Percentiles rank a stretch among this genome's conserved stretches.
phyloP scores from a whole-genome alignment of 2,113 vertebrate species.

The Otis tarda region DNA sequence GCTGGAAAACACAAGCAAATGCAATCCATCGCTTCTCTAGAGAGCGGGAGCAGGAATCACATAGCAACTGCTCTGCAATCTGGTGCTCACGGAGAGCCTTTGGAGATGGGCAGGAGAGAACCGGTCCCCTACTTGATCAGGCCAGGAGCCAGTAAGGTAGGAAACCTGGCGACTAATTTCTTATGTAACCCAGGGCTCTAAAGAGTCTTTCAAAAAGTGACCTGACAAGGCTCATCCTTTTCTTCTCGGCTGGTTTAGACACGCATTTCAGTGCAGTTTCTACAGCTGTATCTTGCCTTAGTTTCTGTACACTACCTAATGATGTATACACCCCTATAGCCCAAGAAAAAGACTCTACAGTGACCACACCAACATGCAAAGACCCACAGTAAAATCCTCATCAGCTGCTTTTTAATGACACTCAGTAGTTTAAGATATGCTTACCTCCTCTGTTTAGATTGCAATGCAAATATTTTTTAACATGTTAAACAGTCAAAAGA shows the following conservation, averaged over 20 bases:
- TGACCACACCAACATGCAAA: not conserved
- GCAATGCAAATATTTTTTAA: not conserved
- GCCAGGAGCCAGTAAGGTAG: constrained; percentile 5
- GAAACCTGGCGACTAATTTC: not conserved
- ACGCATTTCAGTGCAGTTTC: not conserved
- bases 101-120: not conserved
- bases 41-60: not conserved
- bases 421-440: not conserved
- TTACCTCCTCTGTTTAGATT: not conserved
- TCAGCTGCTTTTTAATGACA: not conserved
- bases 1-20: constrained; percentile 11
- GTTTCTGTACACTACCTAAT: not conserved
- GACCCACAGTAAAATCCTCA: not conserved
- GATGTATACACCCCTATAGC: not conserved
- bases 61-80: constrained; percentile 47
- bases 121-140: not conserved
- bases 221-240: not conserved
- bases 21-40: not conserved
- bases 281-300: not conserved
- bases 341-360: not conserved
- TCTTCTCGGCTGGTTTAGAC: not conserved
- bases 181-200: not conserved
- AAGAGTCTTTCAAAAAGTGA: not conserved
- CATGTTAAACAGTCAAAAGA: not conserved
- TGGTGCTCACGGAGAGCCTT: not conserved